Conservation (phyloP, 2,888 invertebrate genomes). For the Nematopogon swammerdamellus region DNA sequence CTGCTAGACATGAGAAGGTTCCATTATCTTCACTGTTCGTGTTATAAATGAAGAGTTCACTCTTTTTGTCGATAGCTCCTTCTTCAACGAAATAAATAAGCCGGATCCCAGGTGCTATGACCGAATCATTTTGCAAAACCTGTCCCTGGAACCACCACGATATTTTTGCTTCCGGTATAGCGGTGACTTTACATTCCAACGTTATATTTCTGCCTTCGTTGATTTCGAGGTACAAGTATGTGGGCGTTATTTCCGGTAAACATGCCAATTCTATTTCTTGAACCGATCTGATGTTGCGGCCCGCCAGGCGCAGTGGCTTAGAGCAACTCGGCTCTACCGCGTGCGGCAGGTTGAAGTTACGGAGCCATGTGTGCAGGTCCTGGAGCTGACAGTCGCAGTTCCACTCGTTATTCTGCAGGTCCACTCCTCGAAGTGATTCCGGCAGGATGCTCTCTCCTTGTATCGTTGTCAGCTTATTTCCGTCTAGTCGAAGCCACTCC, state of each 20-base stretch:
- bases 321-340: constrained; percentile 76
- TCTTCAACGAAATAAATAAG: constrained; percentile 70
- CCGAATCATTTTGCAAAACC: constrained; percentile 72
- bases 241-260: constrained; percentile 72
- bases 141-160: constrained; percentile 84
- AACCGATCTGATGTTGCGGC: constrained; percentile 65
- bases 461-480: constrained; percentile 73
- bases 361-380: constrained; percentile 75
- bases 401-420: constrained; percentile 86
- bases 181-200: constrained; percentile 74
- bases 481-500: constrained; percentile 81
- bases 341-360: constrained; percentile 72
- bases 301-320: constrained; percentile 64
- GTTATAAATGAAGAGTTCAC: constrained; percentile 76
- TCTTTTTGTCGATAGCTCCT: constrained; percentile 70
- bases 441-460: constrained; percentile 70
- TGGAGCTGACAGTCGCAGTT: constrained; percentile 81
- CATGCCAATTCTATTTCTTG: constrained; percentile 74
- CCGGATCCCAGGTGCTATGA: constrained; percentile 62
- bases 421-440: constrained; percentile 73
- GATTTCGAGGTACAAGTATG: constrained; percentile 72
- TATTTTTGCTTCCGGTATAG: constrained; percentile 77
- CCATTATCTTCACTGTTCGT: constrained; percentile 79
- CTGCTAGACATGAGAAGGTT: constrained; percentile 80
- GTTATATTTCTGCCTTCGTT: constrained; percentile 80